A percentile compares a stretch with the other conserved stretches of the same genome.
Conservation (phyloP, 1,140 invertebrate genomes). For the Matsumurasca onukii region DNA sequence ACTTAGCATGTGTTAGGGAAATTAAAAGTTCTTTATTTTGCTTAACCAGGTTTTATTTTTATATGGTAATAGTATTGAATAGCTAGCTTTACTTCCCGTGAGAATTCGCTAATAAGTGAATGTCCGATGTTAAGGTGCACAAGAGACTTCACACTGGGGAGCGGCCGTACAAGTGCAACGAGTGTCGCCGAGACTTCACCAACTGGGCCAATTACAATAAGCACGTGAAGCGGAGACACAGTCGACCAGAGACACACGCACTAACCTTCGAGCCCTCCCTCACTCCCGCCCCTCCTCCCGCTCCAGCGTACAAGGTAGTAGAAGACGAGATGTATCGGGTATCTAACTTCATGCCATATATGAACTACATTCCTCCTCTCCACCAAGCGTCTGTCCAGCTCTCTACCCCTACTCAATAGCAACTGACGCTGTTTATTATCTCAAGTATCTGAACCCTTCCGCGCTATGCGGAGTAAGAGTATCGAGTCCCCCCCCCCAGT, state of each 20-base stretch:
- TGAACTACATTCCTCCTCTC: not conserved
- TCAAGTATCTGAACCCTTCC: no score
- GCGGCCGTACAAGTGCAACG: slow-evolving; percentile 56
- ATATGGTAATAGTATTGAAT: no score
- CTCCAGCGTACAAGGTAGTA: slow-evolving; percentile 1
- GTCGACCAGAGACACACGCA: slow-evolving; percentile 41
- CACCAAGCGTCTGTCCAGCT: no score
- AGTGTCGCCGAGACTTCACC: slow-evolving; percentile 67
- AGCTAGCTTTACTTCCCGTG: no score
- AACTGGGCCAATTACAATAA: slow-evolving; percentile 77
- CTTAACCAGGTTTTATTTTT: no score
- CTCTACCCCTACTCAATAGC: no score
- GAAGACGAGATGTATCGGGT: not conserved
- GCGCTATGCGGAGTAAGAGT: no score
- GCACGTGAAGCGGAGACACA: slow-evolving; percentile 69
- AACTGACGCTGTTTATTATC: no score
- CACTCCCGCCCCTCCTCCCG: not conserved
- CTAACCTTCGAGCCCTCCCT: not conserved
- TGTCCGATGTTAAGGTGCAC: slow-evolving; percentile 56
- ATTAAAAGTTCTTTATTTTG: no score
- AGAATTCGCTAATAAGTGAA: no score
- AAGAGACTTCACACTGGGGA: slow-evolving; percentile 61
- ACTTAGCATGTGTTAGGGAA: no score
- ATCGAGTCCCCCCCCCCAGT: no score
- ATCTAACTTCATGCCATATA: not conserved